Evolutionary conservation across 2,888 invertebrate genomes (phyloP), one percentile per base, ranked within the genome.

Genomic region (Andrena hattorfiana): DNA sequence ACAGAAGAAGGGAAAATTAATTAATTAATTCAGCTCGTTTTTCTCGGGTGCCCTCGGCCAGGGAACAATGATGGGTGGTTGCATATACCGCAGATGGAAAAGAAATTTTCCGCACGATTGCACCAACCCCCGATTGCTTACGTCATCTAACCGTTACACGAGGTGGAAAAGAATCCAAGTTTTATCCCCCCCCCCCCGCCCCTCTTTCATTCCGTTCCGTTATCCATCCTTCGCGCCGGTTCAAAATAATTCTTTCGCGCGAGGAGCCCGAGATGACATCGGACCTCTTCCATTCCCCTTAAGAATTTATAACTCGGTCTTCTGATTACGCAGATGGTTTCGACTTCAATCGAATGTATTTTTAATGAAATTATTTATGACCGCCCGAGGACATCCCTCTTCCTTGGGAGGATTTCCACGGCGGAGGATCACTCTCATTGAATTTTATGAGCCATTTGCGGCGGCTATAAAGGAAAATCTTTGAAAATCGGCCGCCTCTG

Each of bases 171-270:
- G 59, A 72, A 84, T 84, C 86, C 86, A 75, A 86, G 49, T 70
- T 74, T 60, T 54, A 63, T 49, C 79, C 67, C 63, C 63, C 13
- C 28, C 35, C 48, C 2, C 20, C 4, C 20, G n/a, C 0, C 7
- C 30, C 30, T 23, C 60, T 10, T 42, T 16, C 42, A 5, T 10
- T 13, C 32, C 13, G 32, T 67, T n/a, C 30, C 32, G 54, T 60
- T 28, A 23, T 60, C 23, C 49, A 20, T 26, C 30, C n/a, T 42
- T 16, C 26, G 2, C 8, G 13, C 49, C 59, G 70, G 84, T 85
- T 78, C 75, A 73, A 84, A 84, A 85, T 77, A 80, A 85, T 83
- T 83, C 77, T 75, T 83, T 75, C 75, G n/a, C 82, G 73, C 54
- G 49, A 28, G 35, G 20, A 49, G 13, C 54, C 48, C 64, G 74